Evolutionary conservation across 2,113 vertebrate genomes (phyloP).

Genomic region (Tricholaema leucomelas): DNA sequence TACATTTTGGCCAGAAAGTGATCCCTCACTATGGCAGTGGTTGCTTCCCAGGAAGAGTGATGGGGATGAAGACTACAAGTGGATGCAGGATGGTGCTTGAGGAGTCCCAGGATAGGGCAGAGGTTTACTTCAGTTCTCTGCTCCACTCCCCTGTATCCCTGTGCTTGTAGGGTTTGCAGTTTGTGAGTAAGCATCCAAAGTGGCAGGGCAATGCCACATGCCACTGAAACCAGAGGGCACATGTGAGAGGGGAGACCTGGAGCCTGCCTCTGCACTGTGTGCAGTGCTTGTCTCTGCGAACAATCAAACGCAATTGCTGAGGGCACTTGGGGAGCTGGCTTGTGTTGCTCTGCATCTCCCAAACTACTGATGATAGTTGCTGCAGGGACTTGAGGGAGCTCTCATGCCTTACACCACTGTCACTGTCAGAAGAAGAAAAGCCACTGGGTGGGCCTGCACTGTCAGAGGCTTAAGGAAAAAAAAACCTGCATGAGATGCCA

Average conservation of each 20-base stretch:
- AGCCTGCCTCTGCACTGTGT: neutral
- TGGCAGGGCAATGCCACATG: neutral
- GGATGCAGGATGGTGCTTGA: neutral
- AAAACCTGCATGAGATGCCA: neutral
- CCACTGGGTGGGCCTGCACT: neutral
- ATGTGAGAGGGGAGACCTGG: neutral
- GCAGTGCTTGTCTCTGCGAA: neutral
- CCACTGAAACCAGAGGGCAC: neutral
- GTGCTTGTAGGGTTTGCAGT: neutral
- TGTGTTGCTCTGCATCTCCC: neutral
- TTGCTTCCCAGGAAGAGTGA: neutral
- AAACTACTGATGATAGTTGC: neutral
- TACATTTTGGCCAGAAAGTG: neutral
- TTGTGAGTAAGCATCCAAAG: neutral
- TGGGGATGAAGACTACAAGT: neutral
- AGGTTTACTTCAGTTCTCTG: neutral
- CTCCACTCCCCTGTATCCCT: neutral
- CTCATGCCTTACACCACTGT: neutral
- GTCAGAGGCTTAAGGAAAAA: neutral
- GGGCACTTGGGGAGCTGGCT: neutral
- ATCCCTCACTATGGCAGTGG: neutral
- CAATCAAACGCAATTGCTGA: neutral
- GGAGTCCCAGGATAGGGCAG: neutral
- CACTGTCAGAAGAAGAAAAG: neutral
- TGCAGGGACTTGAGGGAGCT: neutral